Evolutionary conservation across 2,113 vertebrate species (phyloP), one percentile per base, ranked within the genome.

Genomic region (Myotis yumanensis): DNA sequence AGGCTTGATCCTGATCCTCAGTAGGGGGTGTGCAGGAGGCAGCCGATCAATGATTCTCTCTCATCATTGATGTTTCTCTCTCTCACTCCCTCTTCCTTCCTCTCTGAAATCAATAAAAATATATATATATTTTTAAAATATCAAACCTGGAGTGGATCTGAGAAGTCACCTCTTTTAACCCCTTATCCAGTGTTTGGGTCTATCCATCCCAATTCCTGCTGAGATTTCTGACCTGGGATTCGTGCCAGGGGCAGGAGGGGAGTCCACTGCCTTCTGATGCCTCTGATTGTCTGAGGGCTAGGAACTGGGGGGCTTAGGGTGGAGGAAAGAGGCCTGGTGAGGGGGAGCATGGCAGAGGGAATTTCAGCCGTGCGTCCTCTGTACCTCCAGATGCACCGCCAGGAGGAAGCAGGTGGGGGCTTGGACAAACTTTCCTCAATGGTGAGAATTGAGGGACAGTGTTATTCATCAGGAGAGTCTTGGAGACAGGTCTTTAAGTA

Each of bases 171-270:
- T 64, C 57, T 71, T 72, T 72, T 16, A 6, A 11, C 17, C 28
- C 18, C 16, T 77, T 35, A 11, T 22, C 54, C 11, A 43, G 18
- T 16, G 64, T 81, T n/a, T 9, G 14, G 51, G 30, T 46, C 23
- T 7, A 0, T 64, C 54, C 5, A 9, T n/a, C 28, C n/a, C 15
- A 28, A 43, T n/a, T 18, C 62, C 81, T 4, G 1, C 40, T 1
- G 40, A 40, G 71, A 37, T 18, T 11, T 59, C 80, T 46, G 4
- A 71, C 35, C 32, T 69, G 8, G 48, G 52, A 7, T 62, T 30
- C 3, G 0, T 20, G 7, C 71, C 68, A 9, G 20, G 37, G 22
- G 20, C 4, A 15, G 23, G 51, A 11, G 48, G 14, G 48, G 40
- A 35, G 73, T 32, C 32, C 32, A 0, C 28, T 30, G 11, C 68